These are phyloP conservation scores for Hydropsyche betteni DNA, from an alignment of 2,888 invertebrate species.

Conservation along the genomic window DNA sequence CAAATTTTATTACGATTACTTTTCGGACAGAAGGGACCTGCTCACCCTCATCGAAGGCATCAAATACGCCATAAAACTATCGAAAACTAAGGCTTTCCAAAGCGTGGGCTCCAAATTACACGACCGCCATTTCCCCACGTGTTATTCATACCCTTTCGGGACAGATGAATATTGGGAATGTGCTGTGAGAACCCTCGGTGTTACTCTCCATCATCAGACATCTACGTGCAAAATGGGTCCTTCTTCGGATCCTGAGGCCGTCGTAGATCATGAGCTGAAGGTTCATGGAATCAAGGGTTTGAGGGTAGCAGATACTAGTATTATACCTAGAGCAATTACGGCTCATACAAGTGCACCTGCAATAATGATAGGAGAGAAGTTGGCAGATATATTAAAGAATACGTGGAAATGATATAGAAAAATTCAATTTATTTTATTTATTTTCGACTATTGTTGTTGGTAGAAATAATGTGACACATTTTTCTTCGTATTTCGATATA, in stretches of 20 bases:
- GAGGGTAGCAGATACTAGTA: constrained; percentile 74
- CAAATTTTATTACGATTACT: constrained; percentile 82
- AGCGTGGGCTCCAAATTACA: constrained; percentile 65
- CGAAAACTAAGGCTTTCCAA: constrained; percentile 68
- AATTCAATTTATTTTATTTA: not conserved
- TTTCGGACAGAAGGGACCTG: constrained; percentile 71
- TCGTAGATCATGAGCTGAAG: constrained; percentile 71
- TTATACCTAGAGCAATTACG: constrained; percentile 71
- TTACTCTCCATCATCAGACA: constrained; percentile 72
- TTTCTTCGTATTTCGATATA: no score
- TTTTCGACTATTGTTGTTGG: no score
- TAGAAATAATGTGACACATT: no score
- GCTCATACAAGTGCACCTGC: constrained; percentile 76
- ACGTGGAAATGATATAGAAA: constrained; percentile 57
- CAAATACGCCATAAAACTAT: constrained; percentile 69
- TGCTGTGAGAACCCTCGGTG: constrained; percentile 68
- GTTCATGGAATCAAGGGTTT: constrained; percentile 70
- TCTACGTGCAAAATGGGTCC: constrained; percentile 80
- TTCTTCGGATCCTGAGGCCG: constrained; percentile 67
- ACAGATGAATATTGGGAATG: constrained; percentile 78
- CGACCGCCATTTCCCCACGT: constrained; percentile 65
- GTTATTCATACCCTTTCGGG: constrained; percentile 62
- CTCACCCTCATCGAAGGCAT: constrained; percentile 70
- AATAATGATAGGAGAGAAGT: constrained; percentile 77
- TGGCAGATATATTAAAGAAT: constrained; percentile 71